Evolutionary conservation across 2,113 vertebrate genomes (phyloP).

Genomic region (Istiophorus platypterus): DNA sequence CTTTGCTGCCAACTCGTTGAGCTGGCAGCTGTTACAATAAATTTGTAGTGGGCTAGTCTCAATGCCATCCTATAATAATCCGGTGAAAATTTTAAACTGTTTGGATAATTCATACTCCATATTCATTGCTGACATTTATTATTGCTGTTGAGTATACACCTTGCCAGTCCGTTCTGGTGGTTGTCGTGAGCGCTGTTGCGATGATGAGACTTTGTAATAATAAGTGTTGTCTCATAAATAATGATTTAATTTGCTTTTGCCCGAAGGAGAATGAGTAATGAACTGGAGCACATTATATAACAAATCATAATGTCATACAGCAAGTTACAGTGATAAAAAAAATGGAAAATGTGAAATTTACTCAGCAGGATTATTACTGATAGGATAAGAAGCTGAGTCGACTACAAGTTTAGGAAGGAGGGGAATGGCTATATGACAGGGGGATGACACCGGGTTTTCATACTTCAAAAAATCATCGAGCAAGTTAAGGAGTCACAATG

Average conservation of each 20-base stretch:
- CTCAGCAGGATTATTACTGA: too few species aligned
- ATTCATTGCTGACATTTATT: conserved; percentile 37
- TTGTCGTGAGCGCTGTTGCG: conserved; percentile 3
- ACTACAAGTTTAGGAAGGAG: too few species aligned
- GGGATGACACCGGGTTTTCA: too few species aligned
- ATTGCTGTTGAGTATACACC: conserved; percentile 23
- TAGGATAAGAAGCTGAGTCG: too few species aligned
- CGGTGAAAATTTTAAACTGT: conserved; percentile 4
- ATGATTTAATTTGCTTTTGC: conserved; percentile 43
- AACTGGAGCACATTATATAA: conserved; percentile 40
- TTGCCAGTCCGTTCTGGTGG: conserved; percentile 9
- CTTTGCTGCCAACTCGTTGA: conserved; percentile 66
- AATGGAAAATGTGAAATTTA: too few species aligned
- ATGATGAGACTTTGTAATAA: conserved; percentile 28
- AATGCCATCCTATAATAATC: conserved; percentile 51
- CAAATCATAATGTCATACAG: conserved; percentile 33
- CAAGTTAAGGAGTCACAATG: too few species aligned
- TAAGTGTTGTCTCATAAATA: conserved; percentile 51
- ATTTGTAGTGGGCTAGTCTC: conserved; percentile 43
- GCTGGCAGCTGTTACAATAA: conserved; percentile 73
- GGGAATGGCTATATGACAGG: too few species aligned
- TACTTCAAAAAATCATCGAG: too few species aligned
- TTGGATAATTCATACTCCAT: conserved; percentile 28
- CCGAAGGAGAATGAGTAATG: conserved; percentile 44
- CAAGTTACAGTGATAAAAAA: too few species aligned